These are phyloP conservation scores for Peromyscus aztecus DNA, from an alignment of 2,797 vertebrate species.

Conservation along the genomic window DNA sequence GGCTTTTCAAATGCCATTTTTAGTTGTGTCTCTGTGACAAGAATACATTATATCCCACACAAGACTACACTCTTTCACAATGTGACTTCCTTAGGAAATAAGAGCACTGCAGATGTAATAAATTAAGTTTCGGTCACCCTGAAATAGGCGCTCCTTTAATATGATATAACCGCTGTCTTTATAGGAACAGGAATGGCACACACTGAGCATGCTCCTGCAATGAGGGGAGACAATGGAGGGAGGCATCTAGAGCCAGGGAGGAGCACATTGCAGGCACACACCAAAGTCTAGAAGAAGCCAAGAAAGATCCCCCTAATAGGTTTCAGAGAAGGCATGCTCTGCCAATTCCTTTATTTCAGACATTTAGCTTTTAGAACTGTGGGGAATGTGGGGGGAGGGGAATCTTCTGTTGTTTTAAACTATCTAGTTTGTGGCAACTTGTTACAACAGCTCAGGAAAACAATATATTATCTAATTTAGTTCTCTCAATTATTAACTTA, in stretches of 20 bases:
- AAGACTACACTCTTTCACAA: neutral
- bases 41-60: neutral
- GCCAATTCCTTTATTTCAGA: neutral
- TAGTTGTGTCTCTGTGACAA: neutral
- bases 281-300: neutral
- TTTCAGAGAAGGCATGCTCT: neutral
- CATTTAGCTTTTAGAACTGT: neutral
- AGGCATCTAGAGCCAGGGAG: neutral
- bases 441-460: neutral
- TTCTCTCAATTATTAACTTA: neutral
- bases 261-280: neutral
- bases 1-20: neutral
- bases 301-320: neutral
- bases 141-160: neutral
- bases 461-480: neutral
- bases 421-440: neutral
- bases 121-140: neutral
- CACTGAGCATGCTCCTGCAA: accelerated
- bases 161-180: neutral
- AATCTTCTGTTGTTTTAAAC: neutral
- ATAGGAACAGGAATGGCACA: neutral
- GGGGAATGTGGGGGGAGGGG: neutral
- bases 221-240: neutral
- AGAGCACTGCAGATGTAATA: neutral
- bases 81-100: neutral